Base-by-base conservation (phyloP, 2,113 vertebrate species). In the Solea senegalensis region DNA sequence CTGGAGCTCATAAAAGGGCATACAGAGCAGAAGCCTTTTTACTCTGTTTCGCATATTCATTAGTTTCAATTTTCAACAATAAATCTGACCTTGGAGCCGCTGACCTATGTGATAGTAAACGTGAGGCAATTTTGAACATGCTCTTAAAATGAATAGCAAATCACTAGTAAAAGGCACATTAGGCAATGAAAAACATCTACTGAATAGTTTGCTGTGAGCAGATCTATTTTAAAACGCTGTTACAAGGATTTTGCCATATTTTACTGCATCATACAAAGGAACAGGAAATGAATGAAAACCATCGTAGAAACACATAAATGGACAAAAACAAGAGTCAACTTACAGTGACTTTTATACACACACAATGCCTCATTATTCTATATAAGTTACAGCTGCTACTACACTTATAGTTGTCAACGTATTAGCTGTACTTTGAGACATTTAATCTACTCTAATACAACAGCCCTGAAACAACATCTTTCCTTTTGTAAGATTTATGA, bases 101-200 rank as follows among this genome's bases (percentile, higher is more conserved):
- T 86, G 89, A 91, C 82, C 88, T 89, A 63, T 74, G 60, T 69
- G 86, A 89, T 91, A 90, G 86, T 94, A 92, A 94, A 93, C 84
- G 89, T 76, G 65, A 85, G 82, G 84, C 86, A 86, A 89, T 90
- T 89, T 90, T 34, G 6, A 72, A 83, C 72, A 68, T 81, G 80
- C 85, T 88, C 76, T 84, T 86, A 88, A 87, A 89, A 81, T 75
- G 61, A 82, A 84, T 76, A 70, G 81, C 72, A 87, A 92, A 93
- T 92, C 86, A 89, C 83, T 77, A 82, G 88, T 92, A 93, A 93
- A 92, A 92, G 15, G 74, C 65, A 71, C 67, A 81, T 67, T 61
- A 50, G 77, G 76, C 83, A 83, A 78, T 91, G 69, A 80, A 91
- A 86, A 71, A 74, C 80, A 68, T 75, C 61, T 79, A 83, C n/a